Percentiles rank a stretch among this genome's conserved stretches.
Conservation (phyloP, 2,113 vertebrate genomes). For the Myocastor coypus region DNA sequence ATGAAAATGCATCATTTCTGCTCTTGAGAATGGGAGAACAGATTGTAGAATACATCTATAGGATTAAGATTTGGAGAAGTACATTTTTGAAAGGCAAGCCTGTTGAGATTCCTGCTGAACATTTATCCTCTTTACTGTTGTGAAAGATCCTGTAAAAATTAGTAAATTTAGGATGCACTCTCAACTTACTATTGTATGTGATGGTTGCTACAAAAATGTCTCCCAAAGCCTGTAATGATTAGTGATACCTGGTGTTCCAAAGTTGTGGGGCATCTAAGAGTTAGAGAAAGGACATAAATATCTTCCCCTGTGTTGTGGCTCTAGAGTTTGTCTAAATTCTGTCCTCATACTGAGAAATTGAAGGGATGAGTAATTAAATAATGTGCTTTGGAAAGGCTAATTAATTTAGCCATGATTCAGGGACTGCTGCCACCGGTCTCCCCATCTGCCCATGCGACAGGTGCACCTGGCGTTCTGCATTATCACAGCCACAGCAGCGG, state of each 20-base stretch:
- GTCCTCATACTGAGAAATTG: background rate
- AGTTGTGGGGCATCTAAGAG: background rate
- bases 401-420: slow-evolving; percentile 78
- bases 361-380: slow-evolving; percentile 74
- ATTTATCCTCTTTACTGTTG: slow-evolving; percentile 38
- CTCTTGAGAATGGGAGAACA: background rate
- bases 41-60: background rate
- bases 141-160: background rate
- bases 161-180: background rate
- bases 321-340: slow-evolving; percentile 55
- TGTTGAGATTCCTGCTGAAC: slow-evolving; percentile 37
- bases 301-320: slow-evolving; percentile 8
- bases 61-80: background rate
- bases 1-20: background rate
- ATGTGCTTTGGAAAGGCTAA: slow-evolving; percentile 74
- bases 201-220: background rate
- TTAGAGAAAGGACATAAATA: background rate
- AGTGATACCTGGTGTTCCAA: background rate
- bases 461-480: slow-evolving; percentile 68
- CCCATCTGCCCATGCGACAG: slow-evolving; percentile 79
- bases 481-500: slow-evolving; percentile 41
- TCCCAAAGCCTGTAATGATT: background rate
- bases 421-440: slow-evolving; percentile 66
- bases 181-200: background rate
- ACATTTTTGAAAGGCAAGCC: background rate